A percentile compares a stretch with the other conserved stretches of the same genome.
Evolutionary conservation across 2,113 vertebrate species (phyloP).

Genomic region (Rallus limicola): DNA sequence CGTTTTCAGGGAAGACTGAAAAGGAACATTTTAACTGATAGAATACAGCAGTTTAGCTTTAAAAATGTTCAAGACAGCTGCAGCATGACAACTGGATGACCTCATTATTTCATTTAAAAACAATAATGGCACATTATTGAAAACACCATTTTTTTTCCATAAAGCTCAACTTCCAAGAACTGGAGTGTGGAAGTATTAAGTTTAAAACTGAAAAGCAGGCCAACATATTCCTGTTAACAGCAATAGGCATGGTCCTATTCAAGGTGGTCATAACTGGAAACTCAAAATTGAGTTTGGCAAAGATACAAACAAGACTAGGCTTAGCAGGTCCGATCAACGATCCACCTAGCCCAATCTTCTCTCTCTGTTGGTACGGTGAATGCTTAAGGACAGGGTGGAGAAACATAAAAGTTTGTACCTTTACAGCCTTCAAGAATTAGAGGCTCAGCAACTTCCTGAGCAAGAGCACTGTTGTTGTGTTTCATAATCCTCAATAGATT

Average conservation of each 20-base stretch:
- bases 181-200: background rate
- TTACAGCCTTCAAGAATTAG: background rate
- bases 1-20: background rate
- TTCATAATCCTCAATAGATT: background rate
- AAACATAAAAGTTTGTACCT: background rate
- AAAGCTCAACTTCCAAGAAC: background rate
- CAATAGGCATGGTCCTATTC: background rate
- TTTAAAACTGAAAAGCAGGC: background rate
- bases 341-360: background rate
- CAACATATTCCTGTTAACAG: background rate
- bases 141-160: constrained; percentile 43
- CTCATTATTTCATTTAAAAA: constrained; percentile 38
- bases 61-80: background rate
- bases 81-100: constrained; percentile 35
- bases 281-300: background rate
- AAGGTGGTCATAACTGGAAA: background rate
- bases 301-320: background rate
- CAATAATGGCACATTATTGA: constrained; percentile 12
- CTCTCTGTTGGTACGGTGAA: background rate
- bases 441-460: background rate
- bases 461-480: background rate
- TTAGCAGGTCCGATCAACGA: background rate
- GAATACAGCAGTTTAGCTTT: background rate
- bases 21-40: background rate
- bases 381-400: background rate